Conservation (phyloP, 2,113 vertebrate species). For the Sinocyclocheilus anophthalmus region DNA sequence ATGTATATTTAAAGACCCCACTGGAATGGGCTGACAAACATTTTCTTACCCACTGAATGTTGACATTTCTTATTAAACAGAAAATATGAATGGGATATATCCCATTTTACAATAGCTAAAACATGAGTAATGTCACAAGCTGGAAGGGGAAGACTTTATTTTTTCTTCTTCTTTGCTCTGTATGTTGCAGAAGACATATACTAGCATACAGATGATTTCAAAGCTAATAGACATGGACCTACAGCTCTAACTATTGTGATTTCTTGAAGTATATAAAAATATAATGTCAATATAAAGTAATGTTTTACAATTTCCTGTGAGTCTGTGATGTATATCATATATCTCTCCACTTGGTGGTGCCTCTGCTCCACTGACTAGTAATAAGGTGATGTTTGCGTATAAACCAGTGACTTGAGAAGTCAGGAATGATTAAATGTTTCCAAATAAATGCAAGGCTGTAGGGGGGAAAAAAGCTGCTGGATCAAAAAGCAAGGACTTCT, state of each 20-base stretch:
- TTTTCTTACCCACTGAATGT: neutral
- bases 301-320: neutral
- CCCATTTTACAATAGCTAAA: neutral
- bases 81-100: neutral
- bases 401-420: neutral
- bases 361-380: neutral
- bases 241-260: neutral
- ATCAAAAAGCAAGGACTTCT: slow-evolving; percentile 24
- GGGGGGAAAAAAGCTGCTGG: neutral
- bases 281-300: neutral
- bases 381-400: neutral
- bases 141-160: neutral
- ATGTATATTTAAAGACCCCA: neutral
- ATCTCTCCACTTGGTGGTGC: slow-evolving; percentile 12
- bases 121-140: neutral
- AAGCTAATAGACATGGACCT: neutral
- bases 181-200: no score
- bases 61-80: neutral
- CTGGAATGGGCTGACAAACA: neutral
- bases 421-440: slow-evolving; percentile 24
- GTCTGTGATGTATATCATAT: neutral
- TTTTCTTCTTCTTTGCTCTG: no score
- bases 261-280: neutral
- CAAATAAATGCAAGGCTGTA: slow-evolving; percentile 7
- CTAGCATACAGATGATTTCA: neutral